Base-by-base conservation (phyloP, 2,888 invertebrate species). In the Sthenelais limicola region DNA sequence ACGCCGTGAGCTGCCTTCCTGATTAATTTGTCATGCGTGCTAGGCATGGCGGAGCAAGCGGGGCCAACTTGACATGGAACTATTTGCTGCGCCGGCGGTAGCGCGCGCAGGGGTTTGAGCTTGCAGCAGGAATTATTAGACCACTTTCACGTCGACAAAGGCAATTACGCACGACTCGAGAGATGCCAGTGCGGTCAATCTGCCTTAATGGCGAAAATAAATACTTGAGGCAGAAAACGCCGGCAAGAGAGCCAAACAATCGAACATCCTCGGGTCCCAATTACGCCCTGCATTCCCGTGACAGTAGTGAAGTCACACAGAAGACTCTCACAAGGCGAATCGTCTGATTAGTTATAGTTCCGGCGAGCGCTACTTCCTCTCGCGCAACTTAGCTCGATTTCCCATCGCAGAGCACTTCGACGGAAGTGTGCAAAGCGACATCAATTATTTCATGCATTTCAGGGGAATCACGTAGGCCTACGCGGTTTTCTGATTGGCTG, bases 21-120 rank as follows among this genome's bases (percentile, higher is more conserved):
- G 62, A 62, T 62, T 62, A 62, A 62, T 62, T 62, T 62, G 62
- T 62, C 62, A 62, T 43, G 62, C 62, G 62, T 62, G 62, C 62
- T 35, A 21, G 26, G 62, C 35, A 62, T 62, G 62, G 62, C 38
- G 35, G 62, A 35, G 62, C 35, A 43, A 12, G 0, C 38, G 38
- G 62, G 38, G 62, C 62, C 62, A 62, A 43, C 43, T 62, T 24
- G 62, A 62, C 62, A 62, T 62, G 62, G 62, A 62, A 38, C 62
- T 38, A 38, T 38, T 62, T 12, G 62, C 12, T 24, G 62, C 38
- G n/a, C 26, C 62, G n/a, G 35, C 38, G 62, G 5, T 35, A 15
- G 62, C 35, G 62, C 62, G 62, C 62, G 24, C 62, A 24, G 38
- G 62, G 33, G 5, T 38, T 24, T 18, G 38, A 62, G 62, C 62